Conservation (phyloP, 2,797 vertebrate genomes). For the Cynodonichthys magdalenae region DNA sequence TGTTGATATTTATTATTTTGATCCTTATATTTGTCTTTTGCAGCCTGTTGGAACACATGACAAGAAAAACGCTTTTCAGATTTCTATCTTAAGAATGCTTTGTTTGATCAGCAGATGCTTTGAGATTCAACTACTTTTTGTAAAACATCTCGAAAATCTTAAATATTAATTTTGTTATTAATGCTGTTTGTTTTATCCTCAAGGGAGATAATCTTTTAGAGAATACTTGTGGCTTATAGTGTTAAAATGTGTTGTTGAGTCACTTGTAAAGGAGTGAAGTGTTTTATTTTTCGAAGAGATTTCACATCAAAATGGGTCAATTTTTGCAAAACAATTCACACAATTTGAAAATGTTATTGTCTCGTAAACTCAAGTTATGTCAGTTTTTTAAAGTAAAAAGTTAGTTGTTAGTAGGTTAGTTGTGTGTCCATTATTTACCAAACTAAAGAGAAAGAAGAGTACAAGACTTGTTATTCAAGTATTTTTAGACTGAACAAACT, state of each 20-base stretch:
- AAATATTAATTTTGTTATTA: not conserved
- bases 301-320: too few relatives aligned
- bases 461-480: not conserved
- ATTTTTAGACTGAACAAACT: not conserved
- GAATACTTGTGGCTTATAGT: not conserved
- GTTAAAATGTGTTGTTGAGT: not conserved
- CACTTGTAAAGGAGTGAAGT: too few relatives aligned
- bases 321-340: not conserved
- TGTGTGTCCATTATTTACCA: not conserved
- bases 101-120: slow-evolving; percentile 7
- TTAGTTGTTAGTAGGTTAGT: too few relatives aligned
- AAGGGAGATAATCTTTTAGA: not conserved
- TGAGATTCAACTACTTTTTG: not conserved
- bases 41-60: slow-evolving; percentile 3
- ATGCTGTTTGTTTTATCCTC: not conserved
- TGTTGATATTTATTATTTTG: not conserved
- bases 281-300: too few relatives aligned
- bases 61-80: not conserved
- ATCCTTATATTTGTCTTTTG: not conserved
- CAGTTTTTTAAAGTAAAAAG: too few relatives aligned
- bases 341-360: not conserved
- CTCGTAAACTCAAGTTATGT: not conserved
- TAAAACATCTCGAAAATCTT: not conserved
- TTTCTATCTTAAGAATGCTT: not conserved
- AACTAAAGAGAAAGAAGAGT: not conserved